Conservation (phyloP, 2,797 vertebrate species). For the Sebastes hubbsi region DNA sequence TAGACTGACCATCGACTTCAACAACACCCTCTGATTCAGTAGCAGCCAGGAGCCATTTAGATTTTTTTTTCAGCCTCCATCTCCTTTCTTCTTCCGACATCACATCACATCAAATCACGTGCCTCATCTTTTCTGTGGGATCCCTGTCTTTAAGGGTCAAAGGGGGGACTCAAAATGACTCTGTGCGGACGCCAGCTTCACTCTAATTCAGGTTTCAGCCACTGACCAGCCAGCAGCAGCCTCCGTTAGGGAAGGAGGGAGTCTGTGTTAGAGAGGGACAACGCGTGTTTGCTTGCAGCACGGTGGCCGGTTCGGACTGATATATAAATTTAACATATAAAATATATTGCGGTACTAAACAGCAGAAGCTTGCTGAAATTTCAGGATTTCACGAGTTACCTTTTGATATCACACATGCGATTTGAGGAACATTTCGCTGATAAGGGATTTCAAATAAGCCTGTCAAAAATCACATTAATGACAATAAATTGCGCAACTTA, state of each 20-base stretch:
- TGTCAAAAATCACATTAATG: slow-evolving; percentile 58
- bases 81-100: slow-evolving; percentile 32
- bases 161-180: slow-evolving; percentile 60
- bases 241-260: slow-evolving; percentile 50
- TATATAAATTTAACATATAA: slow-evolving; percentile 11
- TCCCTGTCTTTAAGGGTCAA: slow-evolving; percentile 64
- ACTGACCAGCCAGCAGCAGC: slow-evolving; percentile 36
- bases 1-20: neutral
- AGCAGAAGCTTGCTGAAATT: neutral
- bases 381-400: neutral
- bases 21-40: slow-evolving; percentile 14
- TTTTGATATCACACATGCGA: slow-evolving; percentile 6
- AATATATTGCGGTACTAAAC: slow-evolving; percentile 5
- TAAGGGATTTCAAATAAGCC: slow-evolving; percentile 35
- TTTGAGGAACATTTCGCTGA: slow-evolving; percentile 26
- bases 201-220: slow-evolving; percentile 69
- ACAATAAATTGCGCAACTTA: slow-evolving; percentile 57
- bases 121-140: slow-evolving; percentile 54
- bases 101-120: slow-evolving; percentile 48
- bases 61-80: slow-evolving; percentile 19
- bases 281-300: slow-evolving; percentile 11
- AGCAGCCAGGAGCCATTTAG: slow-evolving; percentile 18
- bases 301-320: slow-evolving; percentile 1
- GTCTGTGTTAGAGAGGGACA: neutral
- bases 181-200: slow-evolving; percentile 54